Conservation (phyloP, 2,797 vertebrate genomes). For the Hemibagrus guttatus region DNA sequence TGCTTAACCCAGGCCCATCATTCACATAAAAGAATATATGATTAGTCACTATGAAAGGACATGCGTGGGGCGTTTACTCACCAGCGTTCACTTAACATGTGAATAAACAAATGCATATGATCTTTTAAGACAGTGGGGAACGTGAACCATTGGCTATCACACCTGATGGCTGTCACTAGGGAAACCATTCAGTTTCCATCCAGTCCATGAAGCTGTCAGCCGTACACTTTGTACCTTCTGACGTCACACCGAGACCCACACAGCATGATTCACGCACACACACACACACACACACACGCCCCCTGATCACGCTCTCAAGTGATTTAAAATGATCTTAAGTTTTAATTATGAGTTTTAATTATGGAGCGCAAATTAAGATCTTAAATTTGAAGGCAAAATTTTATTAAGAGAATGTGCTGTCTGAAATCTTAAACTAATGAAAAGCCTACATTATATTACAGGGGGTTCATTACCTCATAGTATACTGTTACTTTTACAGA, state of each 20-base stretch:
- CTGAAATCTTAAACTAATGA: background rate
- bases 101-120: slow-evolving; percentile 21
- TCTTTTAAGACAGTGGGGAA: background rate
- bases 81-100: background rate
- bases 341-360: background rate
- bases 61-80: background rate
- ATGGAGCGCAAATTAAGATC: background rate
- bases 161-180: slow-evolving; percentile 29
- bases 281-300: background rate
- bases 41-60: too few relatives aligned
- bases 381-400: background rate
- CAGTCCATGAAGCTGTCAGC: slow-evolving; percentile 13
- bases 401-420: background rate
- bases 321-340: background rate
- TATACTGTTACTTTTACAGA: background rate
- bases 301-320: background rate
- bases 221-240: slow-evolving; percentile 25
- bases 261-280: background rate
- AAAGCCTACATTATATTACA: background rate
- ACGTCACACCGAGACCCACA: slow-evolving; percentile 28
- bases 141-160: slow-evolving; percentile 7
- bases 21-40: background rate
- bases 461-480: background rate
- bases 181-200: slow-evolving; percentile 40
- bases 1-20: background rate